phyloP scores from a whole-genome alignment of 2,797 vertebrate species.

The Centroberyx gerrardi region DNA sequence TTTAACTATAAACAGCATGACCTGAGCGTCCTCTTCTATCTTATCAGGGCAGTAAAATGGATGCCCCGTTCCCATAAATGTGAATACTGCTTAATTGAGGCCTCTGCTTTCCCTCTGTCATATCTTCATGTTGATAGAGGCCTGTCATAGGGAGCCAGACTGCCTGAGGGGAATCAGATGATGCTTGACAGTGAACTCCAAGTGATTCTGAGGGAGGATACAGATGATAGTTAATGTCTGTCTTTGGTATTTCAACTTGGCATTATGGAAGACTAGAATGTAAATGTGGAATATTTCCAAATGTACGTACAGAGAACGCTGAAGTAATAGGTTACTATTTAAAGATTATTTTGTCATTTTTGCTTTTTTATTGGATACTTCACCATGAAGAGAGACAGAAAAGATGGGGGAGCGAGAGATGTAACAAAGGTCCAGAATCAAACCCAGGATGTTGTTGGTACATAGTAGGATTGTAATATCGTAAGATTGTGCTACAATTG shows the following conservation, averaged over 20 bases:
- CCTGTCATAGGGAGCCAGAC: neutral
- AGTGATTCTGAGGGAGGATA: neutral
- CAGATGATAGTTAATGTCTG: neutral
- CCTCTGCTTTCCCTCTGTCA: neutral
- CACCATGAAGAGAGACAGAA: too few species aligned
- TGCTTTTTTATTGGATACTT: too few species aligned
- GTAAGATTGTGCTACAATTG: too few species aligned
- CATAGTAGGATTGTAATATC: too few species aligned
- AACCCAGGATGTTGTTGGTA: too few species aligned
- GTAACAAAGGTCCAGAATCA: too few species aligned
- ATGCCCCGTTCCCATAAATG: neutral
- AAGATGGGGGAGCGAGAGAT: too few species aligned
- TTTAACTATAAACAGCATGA: constrained; percentile 12
- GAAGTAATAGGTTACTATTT: too few species aligned
- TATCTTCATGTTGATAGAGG: neutral
- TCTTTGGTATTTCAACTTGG: neutral
- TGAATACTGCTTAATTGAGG: constrained; percentile 1
- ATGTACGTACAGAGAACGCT: too few species aligned
- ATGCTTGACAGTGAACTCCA: neutral
- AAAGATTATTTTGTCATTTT: too few species aligned
- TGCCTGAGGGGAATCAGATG: constrained; percentile 1
- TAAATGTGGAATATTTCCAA: neutral
- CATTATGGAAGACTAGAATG: neutral
- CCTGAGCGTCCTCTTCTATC: constrained; percentile 7
- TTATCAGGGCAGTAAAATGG: constrained; percentile 41